phyloP scores from a whole-genome alignment of 2,797 vertebrate species.

The Thalassophryne amazonica region DNA sequence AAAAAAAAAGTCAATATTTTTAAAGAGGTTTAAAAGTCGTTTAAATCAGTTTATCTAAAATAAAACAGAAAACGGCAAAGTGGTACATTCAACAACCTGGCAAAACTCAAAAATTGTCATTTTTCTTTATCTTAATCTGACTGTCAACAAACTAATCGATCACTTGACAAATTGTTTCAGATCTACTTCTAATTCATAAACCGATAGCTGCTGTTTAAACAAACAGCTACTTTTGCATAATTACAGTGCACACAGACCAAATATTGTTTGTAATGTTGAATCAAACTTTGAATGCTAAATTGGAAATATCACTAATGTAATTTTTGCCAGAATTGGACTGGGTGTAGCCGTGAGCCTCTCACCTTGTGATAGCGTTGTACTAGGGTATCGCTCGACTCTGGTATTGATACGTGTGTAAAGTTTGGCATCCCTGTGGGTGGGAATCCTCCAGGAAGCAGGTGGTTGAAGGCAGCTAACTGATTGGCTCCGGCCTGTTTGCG shows the following conservation, averaged over 20 bases:
- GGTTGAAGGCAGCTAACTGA: constrained; percentile 96
- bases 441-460: constrained; percentile 94
- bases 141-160: too few species aligned
- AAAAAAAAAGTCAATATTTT: too few species aligned
- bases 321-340: constrained; percentile 40
- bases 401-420: constrained; percentile 94
- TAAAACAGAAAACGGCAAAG: too few species aligned
- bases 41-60: too few species aligned
- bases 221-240: not conserved
- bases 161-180: too few species aligned
- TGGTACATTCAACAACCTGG: too few species aligned
- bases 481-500: constrained; percentile 97
- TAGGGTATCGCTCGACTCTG: constrained; percentile 89
- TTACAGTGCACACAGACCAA: constrained; percentile 40
- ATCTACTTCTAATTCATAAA: too few species aligned
- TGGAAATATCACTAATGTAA: constrained; percentile 39
- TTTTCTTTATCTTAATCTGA: too few species aligned
- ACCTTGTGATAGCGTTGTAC: constrained; percentile 92
- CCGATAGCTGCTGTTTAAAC: too few species aligned
- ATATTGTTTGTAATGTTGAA: constrained; percentile 27
- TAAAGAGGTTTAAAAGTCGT: too few species aligned
- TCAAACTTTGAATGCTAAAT: too few species aligned
- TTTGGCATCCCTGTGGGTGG: constrained; percentile 92
- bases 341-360: constrained; percentile 31
- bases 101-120: too few species aligned